phyloP scores from a whole-genome alignment of 1,140 invertebrate genomes.

The Drosophila insularis region DNA sequence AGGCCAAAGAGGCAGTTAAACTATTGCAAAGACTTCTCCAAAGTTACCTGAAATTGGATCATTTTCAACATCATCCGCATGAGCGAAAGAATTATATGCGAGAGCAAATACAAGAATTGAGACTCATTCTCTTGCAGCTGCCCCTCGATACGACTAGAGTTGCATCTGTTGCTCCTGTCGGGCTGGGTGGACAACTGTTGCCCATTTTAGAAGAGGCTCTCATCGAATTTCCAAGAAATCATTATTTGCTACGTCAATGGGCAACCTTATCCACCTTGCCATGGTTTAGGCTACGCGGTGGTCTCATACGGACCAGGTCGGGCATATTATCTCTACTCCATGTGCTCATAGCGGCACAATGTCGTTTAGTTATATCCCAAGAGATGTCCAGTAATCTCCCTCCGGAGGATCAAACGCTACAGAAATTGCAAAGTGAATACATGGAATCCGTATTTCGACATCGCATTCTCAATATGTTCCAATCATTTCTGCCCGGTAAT shows the following conservation, averaged over 20 bases:
- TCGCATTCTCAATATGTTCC: conserved; percentile 71
- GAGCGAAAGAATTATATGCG: conserved; percentile 55
- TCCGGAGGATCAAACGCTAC: background rate
- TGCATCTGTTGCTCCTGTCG: conserved; percentile 41
- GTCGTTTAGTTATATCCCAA: conserved; percentile 36
- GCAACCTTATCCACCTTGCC: conserved; percentile 36
- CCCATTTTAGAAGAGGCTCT: conserved; percentile 78
- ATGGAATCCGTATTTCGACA: conserved; percentile 48
- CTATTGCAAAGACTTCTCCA: conserved; percentile 77
- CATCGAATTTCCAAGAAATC: conserved; percentile 84
- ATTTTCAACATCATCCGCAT: background rate
- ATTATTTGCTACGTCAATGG: conserved; percentile 83
- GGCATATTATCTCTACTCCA: conserved; percentile 62
- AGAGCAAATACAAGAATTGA: conserved; percentile 83
- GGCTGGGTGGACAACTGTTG: conserved; percentile 58
- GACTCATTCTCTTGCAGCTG: conserved; percentile 81
- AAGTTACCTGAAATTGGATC: conserved; percentile 20
- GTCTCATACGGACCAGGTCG: conserved; percentile 43
- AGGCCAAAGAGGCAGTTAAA: conserved; percentile 59
- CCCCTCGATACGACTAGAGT: background rate
- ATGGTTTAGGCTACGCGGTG: conserved; percentile 60
- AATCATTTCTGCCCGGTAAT: conserved; percentile 57
- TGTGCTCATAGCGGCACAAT: conserved; percentile 52
- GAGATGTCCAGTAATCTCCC: background rate
- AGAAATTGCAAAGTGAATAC: background rate